Evolutionary conservation across 1,140 invertebrate species (phyloP), one percentile per base, ranked within the genome.

Genomic region (Drosophila sulfurigaster): DNA sequence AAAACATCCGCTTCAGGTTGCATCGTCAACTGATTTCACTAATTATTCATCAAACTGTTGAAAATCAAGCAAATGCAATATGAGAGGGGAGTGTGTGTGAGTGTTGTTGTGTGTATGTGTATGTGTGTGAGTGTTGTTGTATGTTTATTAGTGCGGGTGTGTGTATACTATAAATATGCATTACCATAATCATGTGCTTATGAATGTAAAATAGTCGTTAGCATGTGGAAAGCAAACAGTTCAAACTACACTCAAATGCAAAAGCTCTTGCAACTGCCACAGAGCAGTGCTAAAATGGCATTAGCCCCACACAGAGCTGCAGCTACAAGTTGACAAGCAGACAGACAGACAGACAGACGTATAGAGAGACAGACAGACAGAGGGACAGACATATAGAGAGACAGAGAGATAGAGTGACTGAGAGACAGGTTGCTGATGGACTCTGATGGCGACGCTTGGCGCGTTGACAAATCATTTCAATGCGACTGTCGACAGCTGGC

Each of bases 401-500:
- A 49, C 43, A 69, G 30, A 48, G 30, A 78, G 72, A 76, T 74
- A 76, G 32, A 7, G 20, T 25, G 20, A 25, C 54, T 38, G 64
- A 73, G 67, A 48, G 70, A 73, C 54, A 74, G 65, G 16, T 74
- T 41, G 57, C 71, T 74, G 72, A 75, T 75, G 72, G 66, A 58
- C 49, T 70, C 66, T 70, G 72, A 75, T 67, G 52, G 41, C 58
- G 43, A 32, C 58, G 52, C 58, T 70, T 75, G 72, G 51, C 58
- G 72, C 58, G 66, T 70, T 75, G 72, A 70, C 72, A 75, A 75
- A 75, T 75, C 72, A 75, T 75, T 75, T 75, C 67, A 62, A 46
- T 75, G 52, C 51, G 58, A 63, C 45, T 75, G 66, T 57, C 66
- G 67, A 75, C 72, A 75, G 71, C 49, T 60, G 38, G 54, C 45